Percentiles rank a stretch among this genome's conserved stretches.
These are phyloP conservation scores for Macroteleia sp. DNA, from an alignment of 2,888 invertebrate genomes.

Conservation along the genomic window DNA sequence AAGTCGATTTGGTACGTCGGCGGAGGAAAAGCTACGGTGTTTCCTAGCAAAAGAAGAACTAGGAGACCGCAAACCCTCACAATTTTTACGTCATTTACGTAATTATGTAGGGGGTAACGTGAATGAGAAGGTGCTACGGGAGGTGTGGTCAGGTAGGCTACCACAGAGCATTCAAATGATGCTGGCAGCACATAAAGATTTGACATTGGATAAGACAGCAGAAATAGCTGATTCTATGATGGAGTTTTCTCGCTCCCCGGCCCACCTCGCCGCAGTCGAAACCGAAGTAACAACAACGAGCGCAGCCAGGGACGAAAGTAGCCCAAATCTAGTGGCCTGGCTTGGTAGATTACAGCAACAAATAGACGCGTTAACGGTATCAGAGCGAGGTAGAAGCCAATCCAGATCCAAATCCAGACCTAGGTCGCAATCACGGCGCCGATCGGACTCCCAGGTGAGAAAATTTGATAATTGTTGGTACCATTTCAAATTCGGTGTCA, in stretches of 20 bases:
- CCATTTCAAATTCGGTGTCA: not conserved
- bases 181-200: not conserved
- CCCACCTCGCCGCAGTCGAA: not conserved
- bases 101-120: not conserved
- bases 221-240: not conserved
- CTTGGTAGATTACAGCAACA: no score
- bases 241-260: not conserved
- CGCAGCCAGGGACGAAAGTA: no score
- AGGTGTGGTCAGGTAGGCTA: not conserved
- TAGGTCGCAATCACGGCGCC: no score
- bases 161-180: not conserved
- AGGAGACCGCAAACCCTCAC: slow-evolving; percentile 68
- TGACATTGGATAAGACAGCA: slow-evolving; percentile 23
- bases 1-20: slow-evolving; percentile 16
- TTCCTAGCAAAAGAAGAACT: slow-evolving; percentile 15
- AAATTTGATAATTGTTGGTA: not conserved
- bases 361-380: no score
- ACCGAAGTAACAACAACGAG: not conserved
- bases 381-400: no score
- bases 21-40: not conserved
- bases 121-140: not conserved
- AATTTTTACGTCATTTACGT: slow-evolving; percentile 31
- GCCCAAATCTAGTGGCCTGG: no score
- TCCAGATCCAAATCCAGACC: no score
- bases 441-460: no score